Base-by-base conservation (phyloP, 2,888 invertebrate species). In the Lepas anatifera region DNA sequence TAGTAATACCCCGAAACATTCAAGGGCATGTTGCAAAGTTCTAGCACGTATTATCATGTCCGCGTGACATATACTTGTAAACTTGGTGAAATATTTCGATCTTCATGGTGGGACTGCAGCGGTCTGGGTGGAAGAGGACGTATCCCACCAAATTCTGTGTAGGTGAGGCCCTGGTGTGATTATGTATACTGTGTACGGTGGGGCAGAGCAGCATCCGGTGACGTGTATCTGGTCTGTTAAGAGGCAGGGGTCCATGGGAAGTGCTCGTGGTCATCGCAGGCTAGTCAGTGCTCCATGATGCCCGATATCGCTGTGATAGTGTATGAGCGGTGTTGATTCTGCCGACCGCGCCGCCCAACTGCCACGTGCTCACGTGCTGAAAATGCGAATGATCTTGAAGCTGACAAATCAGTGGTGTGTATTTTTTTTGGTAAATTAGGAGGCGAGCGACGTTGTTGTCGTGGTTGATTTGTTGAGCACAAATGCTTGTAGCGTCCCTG, bases 271-370 rank as follows among this genome's bases (percentile, higher is more conserved):
- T 22, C 1, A 43, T 7, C 48, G 48, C 25, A 25, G 25, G 25
- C 25, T 10, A 8, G 16, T 18, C 29, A 6, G 29, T n/a, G 18
- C 16, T 32, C 32, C 13, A 18, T 32, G 35, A 22, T 18, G 32
- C 58, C 58, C 41, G 41, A 32, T 16, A 13, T 32, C 58, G n/a
- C 58, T 58, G 58, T 58, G 58, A 58, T 58, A 58, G 58, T 58
- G 22, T 48, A n/a, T n/a, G 3, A n/a, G 50, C 3, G n/a, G 11
- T 27, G 50, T 50, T 4, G 18, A n/a, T 3, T 3, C 46, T 18
- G 18, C 46, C 46, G 46, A n/a, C 3, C 11, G 43, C 10, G 43
- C 11, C 43, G 6, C 22, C 46, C 46, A 22, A 18, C 46, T 46
- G 7, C n/a, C 22, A 46, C n/a, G 6, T 52, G 52, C n/a, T n/a